Evolutionary conservation across 2,113 vertebrate genomes (phyloP).

Genomic region (Micronisus gabar): DNA sequence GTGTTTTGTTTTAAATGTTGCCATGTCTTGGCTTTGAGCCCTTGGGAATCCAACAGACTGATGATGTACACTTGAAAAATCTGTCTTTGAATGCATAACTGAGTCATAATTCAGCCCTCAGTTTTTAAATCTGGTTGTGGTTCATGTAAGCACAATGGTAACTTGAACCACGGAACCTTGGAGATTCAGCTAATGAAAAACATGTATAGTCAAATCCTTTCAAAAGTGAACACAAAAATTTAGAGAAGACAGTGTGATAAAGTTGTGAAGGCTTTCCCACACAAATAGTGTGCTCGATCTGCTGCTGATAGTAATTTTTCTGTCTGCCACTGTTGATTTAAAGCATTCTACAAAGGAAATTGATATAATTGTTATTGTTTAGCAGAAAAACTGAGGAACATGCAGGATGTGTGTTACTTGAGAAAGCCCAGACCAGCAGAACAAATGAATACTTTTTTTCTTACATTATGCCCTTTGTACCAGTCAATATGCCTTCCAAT

Average conservation of each 20-base stretch:
- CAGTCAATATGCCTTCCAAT: background rate
- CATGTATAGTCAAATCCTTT: background rate
- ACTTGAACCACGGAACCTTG: background rate
- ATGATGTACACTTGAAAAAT: background rate
- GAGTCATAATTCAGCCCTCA: background rate
- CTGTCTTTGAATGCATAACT: background rate
- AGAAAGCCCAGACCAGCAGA: background rate
- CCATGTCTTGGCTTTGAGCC: background rate
- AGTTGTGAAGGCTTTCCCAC: background rate
- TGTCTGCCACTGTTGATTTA: background rate
- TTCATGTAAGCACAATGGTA: background rate
- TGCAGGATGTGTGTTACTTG: background rate
- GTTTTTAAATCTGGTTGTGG: background rate
- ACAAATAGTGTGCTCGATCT: background rate
- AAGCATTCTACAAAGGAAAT: background rate
- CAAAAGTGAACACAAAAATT: background rate
- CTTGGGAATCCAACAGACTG: background rate
- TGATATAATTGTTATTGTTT: background rate
- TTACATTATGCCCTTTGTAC: background rate
- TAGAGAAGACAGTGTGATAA: background rate
- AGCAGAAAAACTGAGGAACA: background rate
- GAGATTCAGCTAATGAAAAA: background rate
- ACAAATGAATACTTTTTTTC: background rate
- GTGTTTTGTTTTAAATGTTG: background rate
- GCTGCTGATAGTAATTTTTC: background rate